Percentiles rank a stretch among this genome's conserved stretches.
These are phyloP conservation scores for Acholoe squamosa DNA, from an alignment of 2,888 invertebrate genomes.

Conservation along the genomic window DNA sequence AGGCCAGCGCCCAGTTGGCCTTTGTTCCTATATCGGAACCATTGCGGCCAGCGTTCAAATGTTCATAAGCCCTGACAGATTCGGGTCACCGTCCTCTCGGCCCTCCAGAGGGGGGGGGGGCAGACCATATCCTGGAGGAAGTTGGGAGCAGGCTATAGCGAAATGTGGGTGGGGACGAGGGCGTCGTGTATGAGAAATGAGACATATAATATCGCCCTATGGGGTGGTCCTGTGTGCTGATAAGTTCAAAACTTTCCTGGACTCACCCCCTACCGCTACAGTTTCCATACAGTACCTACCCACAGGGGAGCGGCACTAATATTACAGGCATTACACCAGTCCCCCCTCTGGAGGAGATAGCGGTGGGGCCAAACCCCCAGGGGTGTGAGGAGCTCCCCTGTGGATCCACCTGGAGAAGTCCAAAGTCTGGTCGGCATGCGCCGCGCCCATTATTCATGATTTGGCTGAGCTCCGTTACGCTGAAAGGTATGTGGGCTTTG, in stretches of 20 bases:
- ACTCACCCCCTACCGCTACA: background rate
- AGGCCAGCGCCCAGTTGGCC: background rate
- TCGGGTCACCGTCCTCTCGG: constrained; percentile 19
- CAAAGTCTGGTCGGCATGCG: constrained; percentile 42
- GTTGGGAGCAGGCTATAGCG: background rate
- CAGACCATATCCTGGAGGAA: background rate
- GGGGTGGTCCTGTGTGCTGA: constrained; percentile 47
- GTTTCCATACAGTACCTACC: background rate
- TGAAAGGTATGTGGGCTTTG: constrained; percentile 39
- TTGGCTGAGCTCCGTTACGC: constrained; percentile 18
- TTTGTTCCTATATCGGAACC: constrained; percentile 42
- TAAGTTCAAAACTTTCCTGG: constrained; percentile 23
- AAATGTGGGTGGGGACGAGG: background rate
- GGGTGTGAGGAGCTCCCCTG: background rate
- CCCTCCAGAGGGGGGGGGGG: background rate
- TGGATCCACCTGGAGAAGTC: constrained; percentile 31
- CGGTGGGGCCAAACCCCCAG: background rate
- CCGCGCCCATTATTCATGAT: constrained; percentile 50
- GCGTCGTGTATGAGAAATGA: constrained; percentile 33
- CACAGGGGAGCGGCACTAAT: constrained; percentile 19
- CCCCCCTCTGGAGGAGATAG: constrained; percentile 18
- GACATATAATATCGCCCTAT: constrained; percentile 58
- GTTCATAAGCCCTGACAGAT: constrained; percentile 38
- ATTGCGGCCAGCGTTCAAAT: constrained; percentile 34
- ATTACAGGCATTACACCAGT: constrained; percentile 17